phyloP scores from a whole-genome alignment of 2,888 invertebrate species.

The Cephus pulcher region DNA sequence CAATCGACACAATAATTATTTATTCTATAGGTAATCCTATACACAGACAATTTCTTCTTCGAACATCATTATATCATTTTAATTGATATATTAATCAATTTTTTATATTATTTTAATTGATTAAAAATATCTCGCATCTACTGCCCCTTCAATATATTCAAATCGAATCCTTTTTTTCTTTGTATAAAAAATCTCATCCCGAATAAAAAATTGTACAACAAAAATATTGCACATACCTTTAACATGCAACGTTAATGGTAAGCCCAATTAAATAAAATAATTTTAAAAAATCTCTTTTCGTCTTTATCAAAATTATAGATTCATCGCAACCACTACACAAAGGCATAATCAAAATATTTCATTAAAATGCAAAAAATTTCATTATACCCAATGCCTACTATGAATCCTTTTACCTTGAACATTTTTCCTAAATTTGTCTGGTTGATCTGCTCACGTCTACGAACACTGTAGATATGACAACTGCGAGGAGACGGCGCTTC shows the following conservation, averaged over 20 bases:
- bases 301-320: too few relatives aligned
- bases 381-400: not conserved
- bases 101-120: not conserved
- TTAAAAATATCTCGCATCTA: not conserved
- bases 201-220: too few relatives aligned
- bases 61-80: not conserved
- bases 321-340: too few relatives aligned
- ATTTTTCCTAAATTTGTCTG: conserved; percentile 19
- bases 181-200: too few relatives aligned
- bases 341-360: not conserved
- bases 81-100: too few relatives aligned
- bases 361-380: not conserved
- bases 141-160: too few relatives aligned
- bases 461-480: conserved; percentile 29
- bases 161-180: too few relatives aligned
- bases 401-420: conserved; percentile 31
- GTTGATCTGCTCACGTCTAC: conserved; percentile 23
- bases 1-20: not conserved
- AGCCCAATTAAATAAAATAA: too few relatives aligned
- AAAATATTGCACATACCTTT: too few relatives aligned
- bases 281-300: too few relatives aligned
- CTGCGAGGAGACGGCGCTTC: conserved; percentile 7
- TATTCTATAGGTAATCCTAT: not conserved
- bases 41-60: not conserved
- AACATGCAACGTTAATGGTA: too few relatives aligned